Evolutionary conservation across 2,113 vertebrate species (phyloP), one percentile per base, ranked within the genome.

Genomic region (Raja brachyura): DNA sequence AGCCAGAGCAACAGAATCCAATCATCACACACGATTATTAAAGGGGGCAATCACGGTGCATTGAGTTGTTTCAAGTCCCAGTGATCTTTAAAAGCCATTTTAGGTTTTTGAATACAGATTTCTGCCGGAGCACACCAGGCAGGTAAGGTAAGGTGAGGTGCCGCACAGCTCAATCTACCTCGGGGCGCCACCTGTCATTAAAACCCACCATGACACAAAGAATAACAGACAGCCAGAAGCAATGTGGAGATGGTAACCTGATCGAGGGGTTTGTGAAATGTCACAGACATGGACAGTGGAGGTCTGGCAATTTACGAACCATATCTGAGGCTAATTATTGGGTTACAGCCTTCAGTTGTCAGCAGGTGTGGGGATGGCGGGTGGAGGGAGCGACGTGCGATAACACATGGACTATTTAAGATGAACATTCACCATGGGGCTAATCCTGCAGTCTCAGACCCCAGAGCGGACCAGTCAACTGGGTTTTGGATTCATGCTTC

Each of bases 251-350:
- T 22, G 25, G 90, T 73, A 73, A 92, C 90, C 90, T 68, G 73
- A 92, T 73, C 39, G 66, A 92, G 66, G 73, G 33, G 28, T 54
- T 92, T 68, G 48, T 31, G 54, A 73, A 92, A 92, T 92, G 90
- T 92, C 90, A 92, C 20, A 74, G 73, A 92, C 33, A 11, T 54
- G 90, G 68, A 73, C 90, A 73, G 66, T 54, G 90, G 28, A 73
- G 90, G 66, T 92, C 90, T 28, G 39, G 86, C 63, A 90, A 63
- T 90, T 90, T 90, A 54, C 25, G 90, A 92, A 92, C 68, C 48
- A 54, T 92, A 73, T 74, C 90, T 54, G 33, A 54, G 11, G 63
- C 63, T 14, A 5, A 22, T 28, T 33, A 73, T 92, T 54, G 31
- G 90, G 66, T 73, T 54, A 48, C 33, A 48, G 68, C 33, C 22